These are phyloP conservation scores for Ciconia boyciana DNA, from an alignment of 2,113 vertebrate genomes.

Conservation along the genomic window DNA sequence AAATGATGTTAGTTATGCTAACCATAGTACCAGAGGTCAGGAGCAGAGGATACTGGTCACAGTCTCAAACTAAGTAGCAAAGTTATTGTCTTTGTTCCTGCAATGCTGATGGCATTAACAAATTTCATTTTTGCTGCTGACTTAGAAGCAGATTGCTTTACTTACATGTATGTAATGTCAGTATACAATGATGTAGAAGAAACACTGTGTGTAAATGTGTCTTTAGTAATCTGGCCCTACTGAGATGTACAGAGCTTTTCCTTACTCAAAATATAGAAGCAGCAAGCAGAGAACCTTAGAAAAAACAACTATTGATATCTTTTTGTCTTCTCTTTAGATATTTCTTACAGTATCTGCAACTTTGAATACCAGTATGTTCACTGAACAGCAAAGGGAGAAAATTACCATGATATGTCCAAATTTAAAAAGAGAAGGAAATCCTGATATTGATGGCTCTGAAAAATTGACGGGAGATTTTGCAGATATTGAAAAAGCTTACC, in stretches of 20 bases:
- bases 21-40: neutral
- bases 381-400: constrained; percentile 53
- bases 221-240: neutral
- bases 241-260: neutral
- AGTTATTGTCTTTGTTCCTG: neutral
- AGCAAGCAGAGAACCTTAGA: neutral
- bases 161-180: neutral
- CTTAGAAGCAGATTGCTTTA: neutral
- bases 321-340: constrained; percentile 66
- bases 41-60: neutral
- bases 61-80: neutral
- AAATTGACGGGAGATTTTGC: constrained; percentile 62
- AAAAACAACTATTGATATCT: neutral
- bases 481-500: constrained; percentile 68
- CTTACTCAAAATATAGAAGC: neutral
- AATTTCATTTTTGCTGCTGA: neutral
- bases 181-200: neutral
- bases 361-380: constrained; percentile 67
- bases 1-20: neutral
- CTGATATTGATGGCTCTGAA: neutral
- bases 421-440: constrained; percentile 23
- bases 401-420: constrained; percentile 50
- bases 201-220: neutral
- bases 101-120: neutral
- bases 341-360: constrained; percentile 68